phyloP scores from a whole-genome alignment of 2,797 vertebrate species.

The Melanotaenia boesemani region DNA sequence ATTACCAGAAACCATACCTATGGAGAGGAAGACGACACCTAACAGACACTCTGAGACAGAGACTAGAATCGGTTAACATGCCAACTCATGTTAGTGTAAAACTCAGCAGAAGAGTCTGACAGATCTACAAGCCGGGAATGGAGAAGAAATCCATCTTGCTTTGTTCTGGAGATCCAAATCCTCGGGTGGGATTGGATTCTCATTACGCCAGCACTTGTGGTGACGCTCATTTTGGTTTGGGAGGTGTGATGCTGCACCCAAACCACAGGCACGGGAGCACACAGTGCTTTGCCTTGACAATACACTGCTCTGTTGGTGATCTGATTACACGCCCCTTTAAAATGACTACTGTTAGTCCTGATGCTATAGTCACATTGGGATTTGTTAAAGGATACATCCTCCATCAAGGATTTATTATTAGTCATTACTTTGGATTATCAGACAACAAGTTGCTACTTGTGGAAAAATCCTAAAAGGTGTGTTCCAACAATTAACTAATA shows the following conservation, averaged over 20 bases:
- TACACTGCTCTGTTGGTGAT: no score
- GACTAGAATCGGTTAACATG: no score
- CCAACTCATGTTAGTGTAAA: no score
- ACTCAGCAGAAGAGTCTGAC: no score
- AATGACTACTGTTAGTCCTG: no score
- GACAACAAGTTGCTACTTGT: background rate
- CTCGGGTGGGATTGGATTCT: slow-evolving; percentile 30
- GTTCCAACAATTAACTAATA: background rate
- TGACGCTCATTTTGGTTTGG: slow-evolving; percentile 46
- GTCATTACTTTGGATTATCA: no score
- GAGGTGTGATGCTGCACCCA: slow-evolving; percentile 70
- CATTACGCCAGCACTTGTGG: slow-evolving; percentile 42
- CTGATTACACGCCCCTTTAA: no score
- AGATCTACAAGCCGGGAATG: no score
- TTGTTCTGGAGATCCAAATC: slow-evolving; percentile 19
- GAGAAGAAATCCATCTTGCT: no score
- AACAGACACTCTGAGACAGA: no score
- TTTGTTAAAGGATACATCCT: background rate
- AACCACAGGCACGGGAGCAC: slow-evolving; percentile 57
- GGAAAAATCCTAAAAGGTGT: background rate
- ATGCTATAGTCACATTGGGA: background rate
- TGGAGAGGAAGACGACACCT: background rate
- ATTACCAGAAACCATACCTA: slow-evolving; percentile 51
- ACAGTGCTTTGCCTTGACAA: no score
- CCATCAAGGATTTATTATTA: background rate